A percentile compares a stretch with the other conserved stretches of the same genome.
phyloP scores from a whole-genome alignment of 2,113 vertebrate species.

The Scytalopus superciliaris region DNA sequence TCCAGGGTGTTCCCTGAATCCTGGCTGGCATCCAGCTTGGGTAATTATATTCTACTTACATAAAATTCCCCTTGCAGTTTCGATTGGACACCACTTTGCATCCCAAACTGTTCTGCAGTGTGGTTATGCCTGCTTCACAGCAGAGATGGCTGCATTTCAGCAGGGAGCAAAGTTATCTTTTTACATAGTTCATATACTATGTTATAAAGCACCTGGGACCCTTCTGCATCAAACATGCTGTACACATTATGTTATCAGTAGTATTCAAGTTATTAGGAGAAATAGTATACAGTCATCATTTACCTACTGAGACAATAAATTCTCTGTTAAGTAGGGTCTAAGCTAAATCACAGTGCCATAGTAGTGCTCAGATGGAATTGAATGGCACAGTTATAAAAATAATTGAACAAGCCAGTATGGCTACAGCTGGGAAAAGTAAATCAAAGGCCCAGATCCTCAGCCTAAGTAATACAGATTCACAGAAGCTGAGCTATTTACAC shows the following conservation, averaged over 20 bases:
- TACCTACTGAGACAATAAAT: slow-evolving; percentile 61
- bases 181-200: slow-evolving; percentile 27
- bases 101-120: slow-evolving; percentile 21
- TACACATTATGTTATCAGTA: slow-evolving; percentile 37
- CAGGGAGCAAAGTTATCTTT: slow-evolving; percentile 44
- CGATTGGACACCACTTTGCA: slow-evolving; percentile 36
- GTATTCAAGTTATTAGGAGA: slow-evolving; percentile 46
- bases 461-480: neutral
- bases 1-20: slow-evolving; percentile 38
- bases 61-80: slow-evolving; percentile 57
- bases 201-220: slow-evolving; percentile 54
- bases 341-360: slow-evolving; percentile 40
- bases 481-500: slow-evolving; percentile 17
- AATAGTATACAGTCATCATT: slow-evolving; percentile 46
- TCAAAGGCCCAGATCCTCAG: slow-evolving; percentile 24
- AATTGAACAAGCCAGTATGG: slow-evolving; percentile 30
- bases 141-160: slow-evolving; percentile 39
- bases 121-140: slow-evolving; percentile 7
- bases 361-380: slow-evolving; percentile 44
- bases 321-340: slow-evolving; percentile 39
- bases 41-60: slow-evolving; percentile 61
- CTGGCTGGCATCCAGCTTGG: slow-evolving; percentile 60
- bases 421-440: slow-evolving; percentile 58
- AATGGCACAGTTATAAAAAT: slow-evolving; percentile 50
- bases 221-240: neutral